Conservation (phyloP, 2,113 vertebrate genomes). For the Willisornis vidua region DNA sequence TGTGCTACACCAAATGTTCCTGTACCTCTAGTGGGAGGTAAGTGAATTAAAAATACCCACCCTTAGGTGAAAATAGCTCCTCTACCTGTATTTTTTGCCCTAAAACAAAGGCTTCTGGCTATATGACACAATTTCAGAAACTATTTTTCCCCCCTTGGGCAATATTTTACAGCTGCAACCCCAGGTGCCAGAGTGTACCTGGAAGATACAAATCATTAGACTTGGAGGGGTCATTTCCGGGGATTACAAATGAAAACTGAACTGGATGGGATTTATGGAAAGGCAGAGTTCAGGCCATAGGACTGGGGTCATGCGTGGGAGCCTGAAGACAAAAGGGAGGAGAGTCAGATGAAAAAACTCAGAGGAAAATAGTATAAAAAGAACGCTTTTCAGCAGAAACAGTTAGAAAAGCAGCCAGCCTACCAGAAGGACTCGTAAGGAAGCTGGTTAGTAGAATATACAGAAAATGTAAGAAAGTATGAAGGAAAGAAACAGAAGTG, state of each 20-base stretch:
- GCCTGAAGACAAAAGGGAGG: not conserved
- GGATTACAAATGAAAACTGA: not conserved
- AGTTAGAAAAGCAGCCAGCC: not conserved
- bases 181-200: not conserved
- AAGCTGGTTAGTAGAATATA: not conserved
- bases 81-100: not conserved
- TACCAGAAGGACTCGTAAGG: not conserved
- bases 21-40: not conserved
- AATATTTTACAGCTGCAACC: not conserved
- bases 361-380: not conserved
- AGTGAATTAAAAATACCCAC: constrained; percentile 10
- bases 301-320: not conserved
- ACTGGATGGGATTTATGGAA: not conserved
- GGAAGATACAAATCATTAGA: not conserved
- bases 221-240: not conserved
- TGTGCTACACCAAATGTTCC: not conserved
- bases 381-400: not conserved
- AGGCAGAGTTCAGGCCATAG: not conserved
- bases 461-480: not conserved
- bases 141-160: not conserved
- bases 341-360: not conserved
- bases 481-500: not conserved
- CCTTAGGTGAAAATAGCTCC: not conserved
- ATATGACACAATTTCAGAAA: not conserved
- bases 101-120: not conserved